Base-by-base conservation (phyloP, 2,797 vertebrate species). In the Anabacerthia variegaticeps region DNA sequence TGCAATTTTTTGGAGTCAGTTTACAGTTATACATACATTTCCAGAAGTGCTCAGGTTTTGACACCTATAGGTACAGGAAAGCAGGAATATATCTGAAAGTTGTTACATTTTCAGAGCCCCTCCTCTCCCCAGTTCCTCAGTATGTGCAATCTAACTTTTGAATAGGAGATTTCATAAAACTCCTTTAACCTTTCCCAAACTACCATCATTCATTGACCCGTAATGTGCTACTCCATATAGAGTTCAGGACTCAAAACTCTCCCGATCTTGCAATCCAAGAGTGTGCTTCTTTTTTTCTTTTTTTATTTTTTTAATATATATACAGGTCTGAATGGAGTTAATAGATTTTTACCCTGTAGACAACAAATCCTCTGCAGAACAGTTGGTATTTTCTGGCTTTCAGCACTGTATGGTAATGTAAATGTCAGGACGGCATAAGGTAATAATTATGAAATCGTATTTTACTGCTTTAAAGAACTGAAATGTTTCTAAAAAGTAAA, bases 331-430 rank as follows among this genome's bases (percentile, higher is more conserved):
- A 90, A 81, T 87, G 66, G 20, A 90, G 63, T 93, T 90, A 94
- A 89, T 95, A 94, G 92, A 68, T 89, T 94, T 92, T 93, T 92
- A 85, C 61, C 81, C 96, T 71, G 91, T 81, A 94, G 88, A 93
- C 88, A 91, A 85, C 75, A 91, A 96, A 95, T 87, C 77, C 92
- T 94, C 88, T 85, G 81, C 81, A 96, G 96, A 97, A 95, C 94
- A 96, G 94, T 91, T 97, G 95, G 92, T 92, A 96, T 97, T 96
- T 96, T 96, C 82, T 94, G 93, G 90, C 77, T 97, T 88, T 93
- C 84, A 73, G 87, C 72, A 62, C 89, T 97, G 68, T 85, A 93
- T 83, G 72, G 62, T 95, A 97, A 96, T 91, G 87, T 96, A 96
- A 97, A 97, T 96, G 95, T 95, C 95, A 96, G 87, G 67, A 91